Conservation (phyloP, 1,140 invertebrate species). For the Drosophila oshimai region DNA sequence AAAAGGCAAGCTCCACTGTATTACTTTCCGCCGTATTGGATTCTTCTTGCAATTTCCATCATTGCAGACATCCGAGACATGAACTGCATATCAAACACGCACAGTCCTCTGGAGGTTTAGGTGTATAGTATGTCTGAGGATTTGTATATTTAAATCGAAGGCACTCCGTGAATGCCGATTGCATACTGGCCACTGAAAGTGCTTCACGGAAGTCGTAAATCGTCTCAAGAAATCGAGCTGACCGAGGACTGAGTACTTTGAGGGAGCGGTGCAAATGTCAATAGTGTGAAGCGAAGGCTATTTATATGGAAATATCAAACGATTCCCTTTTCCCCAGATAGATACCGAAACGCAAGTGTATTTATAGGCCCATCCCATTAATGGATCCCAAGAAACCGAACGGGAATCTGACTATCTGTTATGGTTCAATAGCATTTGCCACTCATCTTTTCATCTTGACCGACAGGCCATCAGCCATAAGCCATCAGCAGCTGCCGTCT, state of each 20-base stretch:
- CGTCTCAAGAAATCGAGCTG: slow-evolving; percentile 52
- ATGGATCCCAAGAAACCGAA: slow-evolving; percentile 7
- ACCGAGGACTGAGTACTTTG: slow-evolving; percentile 27
- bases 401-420: slow-evolving; percentile 33
- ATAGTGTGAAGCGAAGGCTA: slow-evolving; percentile 52
- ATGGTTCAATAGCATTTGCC: slow-evolving; percentile 63
- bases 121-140: slow-evolving; percentile 7
- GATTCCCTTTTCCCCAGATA: slow-evolving; percentile 35
- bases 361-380: slow-evolving; percentile 47
- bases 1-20: slow-evolving; percentile 4
- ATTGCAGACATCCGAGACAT: slow-evolving; percentile 54
- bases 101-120: neutral
- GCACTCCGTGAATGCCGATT: slow-evolving; percentile 67
- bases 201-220: slow-evolving; percentile 77
- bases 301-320: slow-evolving; percentile 53
- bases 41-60: slow-evolving; percentile 47
- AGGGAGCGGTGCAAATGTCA: slow-evolving; percentile 45
- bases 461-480: slow-evolving; percentile 52
- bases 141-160: slow-evolving; percentile 66
- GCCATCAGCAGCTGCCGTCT: slow-evolving; percentile 49
- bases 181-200: slow-evolving; percentile 61
- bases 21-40: neutral
- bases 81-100: slow-evolving; percentile 67
- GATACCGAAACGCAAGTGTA: slow-evolving; percentile 14
- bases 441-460: slow-evolving; percentile 66